These are phyloP conservation scores for Drosophila affinis DNA, from an alignment of 2,888 invertebrate species.

Conservation along the genomic window DNA sequence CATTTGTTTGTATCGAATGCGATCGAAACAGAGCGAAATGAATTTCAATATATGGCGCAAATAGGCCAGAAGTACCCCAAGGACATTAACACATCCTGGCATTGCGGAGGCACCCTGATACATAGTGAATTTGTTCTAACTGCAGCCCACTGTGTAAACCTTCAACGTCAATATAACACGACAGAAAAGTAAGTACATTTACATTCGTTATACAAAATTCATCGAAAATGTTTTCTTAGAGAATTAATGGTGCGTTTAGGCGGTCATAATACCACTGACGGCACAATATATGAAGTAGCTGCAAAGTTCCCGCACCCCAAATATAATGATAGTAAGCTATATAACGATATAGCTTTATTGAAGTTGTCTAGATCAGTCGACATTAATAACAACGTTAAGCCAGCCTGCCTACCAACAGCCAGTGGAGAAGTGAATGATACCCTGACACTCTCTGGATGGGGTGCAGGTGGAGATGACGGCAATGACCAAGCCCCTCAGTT, in stretches of 20 bases:
- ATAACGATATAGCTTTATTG: slow-evolving; percentile 33
- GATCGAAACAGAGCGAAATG: background rate
- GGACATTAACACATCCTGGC: background rate
- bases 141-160: slow-evolving; percentile 36
- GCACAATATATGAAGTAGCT: background rate
- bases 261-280: slow-evolving; percentile 15
- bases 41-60: slow-evolving; percentile 31
- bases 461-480: too few species aligned
- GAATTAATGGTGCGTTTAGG: slow-evolving; percentile 23
- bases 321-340: rapidly evolving
- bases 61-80: background rate
- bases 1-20: background rate
- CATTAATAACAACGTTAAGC: slow-evolving; percentile 20
- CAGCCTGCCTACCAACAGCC: slow-evolving; percentile 32
- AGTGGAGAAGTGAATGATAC: background rate
- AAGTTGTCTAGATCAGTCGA: background rate
- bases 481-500: background rate
- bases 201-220: background rate
- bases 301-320: background rate
- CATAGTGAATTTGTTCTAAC: slow-evolving; percentile 36
- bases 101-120: slow-evolving; percentile 43
- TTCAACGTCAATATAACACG: rapidly evolving
- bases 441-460: slow-evolving; percentile 32
- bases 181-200: slow-evolving; percentile 7
- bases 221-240: slow-evolving; percentile 12